phyloP scores from a whole-genome alignment of 2,113 vertebrate genomes.

The Acrocephalus kingi region DNA sequence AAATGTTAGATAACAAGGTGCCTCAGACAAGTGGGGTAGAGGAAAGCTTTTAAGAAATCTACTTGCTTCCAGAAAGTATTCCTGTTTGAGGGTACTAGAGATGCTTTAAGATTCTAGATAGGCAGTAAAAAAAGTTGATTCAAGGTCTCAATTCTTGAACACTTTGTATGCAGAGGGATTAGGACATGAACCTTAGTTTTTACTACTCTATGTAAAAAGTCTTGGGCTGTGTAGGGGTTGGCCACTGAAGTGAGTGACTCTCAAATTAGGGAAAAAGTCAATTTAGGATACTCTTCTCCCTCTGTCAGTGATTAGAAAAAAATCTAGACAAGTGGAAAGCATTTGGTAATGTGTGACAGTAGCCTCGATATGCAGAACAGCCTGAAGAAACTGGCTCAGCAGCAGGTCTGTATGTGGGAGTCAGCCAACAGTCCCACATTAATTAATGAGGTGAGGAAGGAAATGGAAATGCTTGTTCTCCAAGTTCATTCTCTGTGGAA shows the following conservation, averaged over 20 bases:
- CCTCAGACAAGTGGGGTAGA: not conserved
- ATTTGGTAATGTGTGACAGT: not conserved
- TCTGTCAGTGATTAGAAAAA: not conserved
- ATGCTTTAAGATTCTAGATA: not conserved
- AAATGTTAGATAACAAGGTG: not conserved
- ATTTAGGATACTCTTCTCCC: not conserved
- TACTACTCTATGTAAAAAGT: not conserved
- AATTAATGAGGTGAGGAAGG: slow-evolving; percentile 27
- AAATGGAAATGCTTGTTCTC: not conserved
- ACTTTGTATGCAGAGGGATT: not conserved
- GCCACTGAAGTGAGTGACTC: not conserved
- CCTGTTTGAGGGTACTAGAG: not conserved
- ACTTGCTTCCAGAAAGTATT: not conserved
- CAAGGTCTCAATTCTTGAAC: not conserved
- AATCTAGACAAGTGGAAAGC: not conserved
- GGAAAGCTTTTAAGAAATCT: not conserved
- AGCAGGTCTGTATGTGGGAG: not conserved
- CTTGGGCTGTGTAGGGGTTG: not conserved
- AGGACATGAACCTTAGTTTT: not conserved
- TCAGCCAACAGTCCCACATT: not conserved
- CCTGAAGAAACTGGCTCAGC: not conserved
- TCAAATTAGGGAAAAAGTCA: not conserved
- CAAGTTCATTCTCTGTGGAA: not conserved
- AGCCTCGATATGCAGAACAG: not conserved
- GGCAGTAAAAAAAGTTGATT: not conserved